These are phyloP conservation scores for Addax nasomaculatus DNA, from an alignment of 2,113 vertebrate genomes.

Conservation along the genomic window DNA sequence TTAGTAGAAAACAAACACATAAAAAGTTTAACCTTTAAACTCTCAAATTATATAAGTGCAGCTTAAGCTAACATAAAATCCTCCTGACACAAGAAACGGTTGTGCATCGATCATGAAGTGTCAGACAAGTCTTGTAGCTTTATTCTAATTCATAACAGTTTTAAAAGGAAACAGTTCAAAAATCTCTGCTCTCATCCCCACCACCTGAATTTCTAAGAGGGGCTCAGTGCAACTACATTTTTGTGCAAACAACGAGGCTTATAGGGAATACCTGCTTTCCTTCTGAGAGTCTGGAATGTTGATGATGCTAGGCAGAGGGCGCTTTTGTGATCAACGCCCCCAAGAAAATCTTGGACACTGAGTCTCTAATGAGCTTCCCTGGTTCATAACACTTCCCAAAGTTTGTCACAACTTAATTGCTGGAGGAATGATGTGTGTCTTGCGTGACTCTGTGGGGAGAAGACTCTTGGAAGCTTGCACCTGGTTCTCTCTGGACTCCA, in stretches of 20 bases:
- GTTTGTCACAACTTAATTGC: background rate
- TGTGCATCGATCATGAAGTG: background rate
- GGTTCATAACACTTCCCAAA: background rate
- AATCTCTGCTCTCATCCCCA: background rate
- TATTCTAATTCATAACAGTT: background rate
- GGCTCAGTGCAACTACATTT: background rate
- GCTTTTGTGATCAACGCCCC: background rate
- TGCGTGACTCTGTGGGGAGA: fast-evolving
- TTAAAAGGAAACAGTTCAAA: background rate
- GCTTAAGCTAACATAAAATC: background rate
- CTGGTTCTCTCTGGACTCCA: background rate
- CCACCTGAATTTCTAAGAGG: background rate
- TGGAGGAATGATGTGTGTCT: background rate
- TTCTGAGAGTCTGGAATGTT: background rate
- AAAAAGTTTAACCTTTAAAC: background rate
- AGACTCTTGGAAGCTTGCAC: background rate
- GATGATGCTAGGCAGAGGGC: background rate
- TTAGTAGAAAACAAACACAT: background rate
- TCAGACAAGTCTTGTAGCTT: background rate
- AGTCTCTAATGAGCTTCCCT: background rate
- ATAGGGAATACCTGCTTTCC: background rate
- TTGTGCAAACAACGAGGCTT: background rate
- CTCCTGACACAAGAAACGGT: background rate
- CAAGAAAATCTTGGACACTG: background rate
- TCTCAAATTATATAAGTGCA: background rate